Evolutionary conservation across 2,113 vertebrate genomes (phyloP), one percentile per base, ranked within the genome.

Genomic region (Sitta europaea): DNA sequence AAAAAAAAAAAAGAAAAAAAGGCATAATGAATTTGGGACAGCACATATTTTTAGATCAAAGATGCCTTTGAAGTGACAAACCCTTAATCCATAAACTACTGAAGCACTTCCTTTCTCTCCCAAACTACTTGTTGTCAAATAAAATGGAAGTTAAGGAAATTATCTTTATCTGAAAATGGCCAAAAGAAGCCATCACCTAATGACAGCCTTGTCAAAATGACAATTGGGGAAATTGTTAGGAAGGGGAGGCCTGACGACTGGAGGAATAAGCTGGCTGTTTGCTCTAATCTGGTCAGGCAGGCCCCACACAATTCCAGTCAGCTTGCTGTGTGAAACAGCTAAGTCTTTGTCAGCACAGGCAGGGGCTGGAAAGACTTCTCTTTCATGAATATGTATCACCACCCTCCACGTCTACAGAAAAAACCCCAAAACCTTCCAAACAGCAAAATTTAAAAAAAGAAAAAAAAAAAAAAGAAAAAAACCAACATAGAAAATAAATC

Each of bases 31-130:
- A 98, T 98, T 98, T 97, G 98, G 98, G 98, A 98, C 98, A 98
- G 97, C 98, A 98, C 98, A 98, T 98, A 98, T 98, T 98, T 98
- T 97, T 97, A 98, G 97, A 98, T 98, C 98, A 98, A 98, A 98
- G 97, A 96, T 98, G 97, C 94, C 97, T 98, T 98, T 98, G 98
- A 98, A 98, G 98, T 98, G 98, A 97, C 98, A 98, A 97, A 97
- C 94, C 88, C 96, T 95, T 97, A 97, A 98, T 97, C 98, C 95
- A 97, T 97, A 97, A 97, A 98, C 95, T 89, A 93, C 94, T 71
- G 93, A 97, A 97, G 97, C 85, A 96, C 97, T 98, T 98, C 98
- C 98, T 98, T 97, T 98, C 96, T 94, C 91, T 87, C 94, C 94
- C 92, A 94, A 96, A 97, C 96, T 91, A 97, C 97, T 98, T 97